These are phyloP conservation scores for Rhagium mordax DNA, from an alignment of 2,888 invertebrate genomes.

Conservation along the genomic window DNA sequence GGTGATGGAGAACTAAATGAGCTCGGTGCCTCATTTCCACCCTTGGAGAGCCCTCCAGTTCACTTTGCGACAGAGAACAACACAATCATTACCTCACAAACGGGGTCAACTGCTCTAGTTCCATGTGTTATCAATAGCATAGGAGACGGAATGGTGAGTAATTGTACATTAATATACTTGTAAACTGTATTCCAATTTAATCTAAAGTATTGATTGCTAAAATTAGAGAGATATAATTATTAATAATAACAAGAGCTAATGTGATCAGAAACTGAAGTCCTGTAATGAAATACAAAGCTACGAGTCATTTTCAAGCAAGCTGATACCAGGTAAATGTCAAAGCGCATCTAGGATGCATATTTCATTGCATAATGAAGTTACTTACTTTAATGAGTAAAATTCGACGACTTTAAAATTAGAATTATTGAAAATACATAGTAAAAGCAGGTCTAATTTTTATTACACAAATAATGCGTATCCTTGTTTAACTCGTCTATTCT, in stretches of 20 bases:
- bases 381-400: no score
- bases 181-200: background rate
- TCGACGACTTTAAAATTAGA: no score
- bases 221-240: conserved; percentile 5
- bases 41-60: conserved; percentile 75
- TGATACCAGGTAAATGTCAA: no score
- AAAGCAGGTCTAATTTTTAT: no score
- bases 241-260: background rate
- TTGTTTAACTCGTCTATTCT: no score
- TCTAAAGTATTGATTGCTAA: background rate
- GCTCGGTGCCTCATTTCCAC: conserved; percentile 67
- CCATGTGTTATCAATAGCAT: conserved; percentile 90
- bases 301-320: background rate
- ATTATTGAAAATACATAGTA: no score
- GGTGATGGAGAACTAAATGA: conserved; percentile 66
- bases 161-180: background rate
- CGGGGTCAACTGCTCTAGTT: conserved; percentile 86
- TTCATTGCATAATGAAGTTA: no score
- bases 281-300: background rate
- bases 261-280: background rate
- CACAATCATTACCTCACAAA: conserved; percentile 86
- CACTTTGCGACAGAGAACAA: conserved; percentile 89
- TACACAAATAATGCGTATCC: no score
- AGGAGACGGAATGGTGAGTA: conserved; percentile 90
- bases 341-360: no score